Conservation (phyloP, 2,113 vertebrate species). For the Neomonachus schauinslandi region DNA sequence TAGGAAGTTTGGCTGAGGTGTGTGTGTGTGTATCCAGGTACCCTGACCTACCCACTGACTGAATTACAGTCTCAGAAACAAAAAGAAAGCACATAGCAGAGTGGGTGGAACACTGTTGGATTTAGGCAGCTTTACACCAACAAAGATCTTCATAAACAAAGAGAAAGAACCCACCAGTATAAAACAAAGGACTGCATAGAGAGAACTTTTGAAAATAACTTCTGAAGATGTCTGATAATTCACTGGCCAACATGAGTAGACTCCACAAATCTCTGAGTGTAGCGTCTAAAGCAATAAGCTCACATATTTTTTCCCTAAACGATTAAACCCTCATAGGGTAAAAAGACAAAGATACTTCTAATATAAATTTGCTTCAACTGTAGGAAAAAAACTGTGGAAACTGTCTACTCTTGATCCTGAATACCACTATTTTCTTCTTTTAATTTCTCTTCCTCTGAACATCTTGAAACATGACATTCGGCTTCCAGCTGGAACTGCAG, state of each 20-base stretch:
- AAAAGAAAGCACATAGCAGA: background rate
- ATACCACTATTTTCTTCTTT: background rate
- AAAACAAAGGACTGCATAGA: background rate
- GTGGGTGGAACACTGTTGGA: background rate
- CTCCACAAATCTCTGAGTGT: background rate
- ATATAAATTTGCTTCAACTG: constrained; percentile 14
- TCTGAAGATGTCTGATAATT: background rate
- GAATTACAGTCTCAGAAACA: background rate
- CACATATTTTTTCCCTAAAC: background rate
- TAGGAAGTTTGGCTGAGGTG: background rate
- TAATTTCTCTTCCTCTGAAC: constrained; percentile 2
- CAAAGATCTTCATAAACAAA: background rate
- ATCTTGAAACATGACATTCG: background rate
- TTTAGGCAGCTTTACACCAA: background rate
- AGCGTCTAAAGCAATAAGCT: background rate
- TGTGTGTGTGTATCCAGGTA: background rate
- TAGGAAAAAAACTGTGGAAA: background rate
- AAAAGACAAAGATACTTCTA: background rate
- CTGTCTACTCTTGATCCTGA: background rate
- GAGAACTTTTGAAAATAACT: background rate
- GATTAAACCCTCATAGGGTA: background rate
- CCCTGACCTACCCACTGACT: background rate
- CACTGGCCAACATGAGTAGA: background rate
- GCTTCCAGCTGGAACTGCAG: background rate
- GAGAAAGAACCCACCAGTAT: background rate